These are phyloP conservation scores for Turritopsis dohrnii DNA, from an alignment of 30 jellyfish, hydroid and myxozoan species.

Conservation along the genomic window DNA sequence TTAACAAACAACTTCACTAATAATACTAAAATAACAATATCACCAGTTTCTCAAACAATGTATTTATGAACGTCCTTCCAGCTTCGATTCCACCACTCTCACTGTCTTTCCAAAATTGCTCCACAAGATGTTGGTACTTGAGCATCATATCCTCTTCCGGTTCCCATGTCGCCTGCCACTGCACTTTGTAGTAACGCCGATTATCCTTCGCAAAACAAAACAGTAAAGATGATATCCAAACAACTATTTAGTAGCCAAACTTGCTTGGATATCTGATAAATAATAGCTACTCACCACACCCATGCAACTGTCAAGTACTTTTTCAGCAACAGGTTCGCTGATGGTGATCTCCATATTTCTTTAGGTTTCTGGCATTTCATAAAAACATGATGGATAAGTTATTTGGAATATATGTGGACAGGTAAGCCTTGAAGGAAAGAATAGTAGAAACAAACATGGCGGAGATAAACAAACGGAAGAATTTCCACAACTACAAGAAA, in stretches of 20 bases:
- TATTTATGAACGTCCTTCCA: constrained; percentile 11
- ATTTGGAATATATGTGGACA: too few relatives aligned
- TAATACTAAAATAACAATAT: too few relatives aligned
- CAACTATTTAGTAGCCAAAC: too few relatives aligned
- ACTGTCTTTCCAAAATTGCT: constrained; percentile 18
- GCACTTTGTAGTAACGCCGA: constrained; percentile 35
- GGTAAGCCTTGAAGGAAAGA: background rate
- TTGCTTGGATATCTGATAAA: too few relatives aligned
- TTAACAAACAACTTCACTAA: too few relatives aligned
- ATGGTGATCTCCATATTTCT: constrained; percentile 19
- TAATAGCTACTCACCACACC: constrained; percentile 14
- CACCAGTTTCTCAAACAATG: background rate
- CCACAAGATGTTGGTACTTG: constrained; percentile 26
- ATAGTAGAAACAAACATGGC: background rate
- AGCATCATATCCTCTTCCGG: constrained; percentile 28
- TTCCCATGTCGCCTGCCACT: constrained; percentile 52
- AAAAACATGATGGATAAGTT: too few relatives aligned
- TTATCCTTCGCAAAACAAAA: constrained; percentile 21
- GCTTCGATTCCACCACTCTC: background rate
- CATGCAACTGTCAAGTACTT: constrained; percentile 34
- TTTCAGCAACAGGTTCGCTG: constrained; percentile 27
- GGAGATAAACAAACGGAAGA: background rate
- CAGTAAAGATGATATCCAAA: background rate
- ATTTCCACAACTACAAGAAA: background rate
- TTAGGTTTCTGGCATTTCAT: background rate